Conservation (phyloP, 2,888 invertebrate species). For the Chrysolina americana region DNA sequence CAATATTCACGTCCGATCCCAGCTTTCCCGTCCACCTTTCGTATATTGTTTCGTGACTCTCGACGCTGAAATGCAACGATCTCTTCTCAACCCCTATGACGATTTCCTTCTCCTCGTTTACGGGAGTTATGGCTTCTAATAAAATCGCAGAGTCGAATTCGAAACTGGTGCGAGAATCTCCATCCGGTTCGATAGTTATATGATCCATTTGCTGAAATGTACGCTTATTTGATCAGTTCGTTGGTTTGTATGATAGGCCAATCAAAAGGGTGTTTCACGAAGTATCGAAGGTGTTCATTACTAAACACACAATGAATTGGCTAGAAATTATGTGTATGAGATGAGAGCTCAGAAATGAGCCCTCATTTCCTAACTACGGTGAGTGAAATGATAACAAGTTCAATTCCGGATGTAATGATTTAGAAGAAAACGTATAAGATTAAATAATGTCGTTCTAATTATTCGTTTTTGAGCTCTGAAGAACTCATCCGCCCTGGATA, state of each 20-base stretch:
- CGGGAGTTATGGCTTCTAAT: constrained; percentile 67
- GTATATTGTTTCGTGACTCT: constrained; percentile 80
- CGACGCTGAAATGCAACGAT: constrained; percentile 67
- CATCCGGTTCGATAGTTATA: constrained; percentile 74
- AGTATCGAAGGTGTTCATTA: not conserved
- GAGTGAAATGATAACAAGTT: too few species aligned
- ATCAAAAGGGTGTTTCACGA: not conserved
- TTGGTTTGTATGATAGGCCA: not conserved
- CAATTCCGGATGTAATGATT: too few species aligned
- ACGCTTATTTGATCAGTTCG: constrained; percentile 5
- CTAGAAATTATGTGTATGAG: too few species aligned
- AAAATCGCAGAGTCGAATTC: constrained; percentile 69
- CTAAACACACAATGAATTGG: too few species aligned
- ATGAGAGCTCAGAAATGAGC: too few species aligned
- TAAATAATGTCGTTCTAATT: too few species aligned
- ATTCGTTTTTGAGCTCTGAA: too few species aligned
- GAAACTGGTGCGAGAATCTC: constrained; percentile 76
- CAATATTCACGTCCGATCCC: constrained; percentile 81
- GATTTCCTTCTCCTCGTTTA: constrained; percentile 75
- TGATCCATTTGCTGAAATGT: constrained; percentile 62
- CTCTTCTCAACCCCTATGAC: constrained; percentile 75
- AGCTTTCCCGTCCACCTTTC: constrained; percentile 84
- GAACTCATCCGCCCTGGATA: too few species aligned
- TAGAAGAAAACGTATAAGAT: too few species aligned
- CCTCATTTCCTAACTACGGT: too few species aligned